These are phyloP conservation scores for Carterocephalus palaemon DNA, from an alignment of 2,888 invertebrate species.

Conservation along the genomic window DNA sequence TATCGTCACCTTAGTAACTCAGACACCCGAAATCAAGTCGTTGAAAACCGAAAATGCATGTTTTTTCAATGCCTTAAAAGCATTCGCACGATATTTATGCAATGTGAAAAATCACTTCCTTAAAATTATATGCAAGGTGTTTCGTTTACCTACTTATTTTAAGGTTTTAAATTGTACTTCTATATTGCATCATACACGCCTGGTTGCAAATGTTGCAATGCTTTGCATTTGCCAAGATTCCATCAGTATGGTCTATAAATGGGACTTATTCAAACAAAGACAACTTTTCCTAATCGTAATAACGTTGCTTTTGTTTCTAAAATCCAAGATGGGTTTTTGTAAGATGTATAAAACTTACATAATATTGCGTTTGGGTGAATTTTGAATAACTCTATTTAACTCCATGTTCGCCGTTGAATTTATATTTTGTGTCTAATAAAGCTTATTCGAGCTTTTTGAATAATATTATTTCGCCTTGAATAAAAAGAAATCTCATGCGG, in stretches of 20 bases:
- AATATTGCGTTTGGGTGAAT: slow-evolving; percentile 14
- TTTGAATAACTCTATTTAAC: slow-evolving; percentile 24
- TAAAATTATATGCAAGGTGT: slow-evolving; percentile 48
- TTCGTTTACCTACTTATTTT: slow-evolving; percentile 35
- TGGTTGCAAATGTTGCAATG: slow-evolving; percentile 75
- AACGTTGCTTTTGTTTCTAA: slow-evolving; percentile 8
- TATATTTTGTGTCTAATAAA: slow-evolving; percentile 52
- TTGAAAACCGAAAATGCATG: slow-evolving; percentile 35
- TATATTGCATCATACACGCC: slow-evolving; percentile 64
- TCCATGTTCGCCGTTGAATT: slow-evolving; percentile 15
- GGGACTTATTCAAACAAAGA: slow-evolving; percentile 35
- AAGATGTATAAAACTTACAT: no score
- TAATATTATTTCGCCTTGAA: slow-evolving; percentile 25
- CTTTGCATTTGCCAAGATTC: slow-evolving; percentile 71
- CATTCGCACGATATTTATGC: slow-evolving; percentile 60
- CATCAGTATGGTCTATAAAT: slow-evolving; percentile 45
- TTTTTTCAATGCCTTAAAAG: slow-evolving; percentile 39
- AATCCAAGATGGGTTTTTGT: no score
- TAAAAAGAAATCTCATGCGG: slow-evolving; percentile 6
- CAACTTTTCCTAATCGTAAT: slow-evolving; percentile 15
- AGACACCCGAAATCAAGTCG: slow-evolving; percentile 32
- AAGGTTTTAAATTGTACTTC: slow-evolving; percentile 36
- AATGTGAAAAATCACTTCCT: slow-evolving; percentile 40
- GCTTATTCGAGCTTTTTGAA: slow-evolving; percentile 38
- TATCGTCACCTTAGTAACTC: slow-evolving; percentile 49